Evolutionary conservation across 1,140 invertebrate species (phyloP).

Genomic region (Temnothorax longispinosus): DNA sequence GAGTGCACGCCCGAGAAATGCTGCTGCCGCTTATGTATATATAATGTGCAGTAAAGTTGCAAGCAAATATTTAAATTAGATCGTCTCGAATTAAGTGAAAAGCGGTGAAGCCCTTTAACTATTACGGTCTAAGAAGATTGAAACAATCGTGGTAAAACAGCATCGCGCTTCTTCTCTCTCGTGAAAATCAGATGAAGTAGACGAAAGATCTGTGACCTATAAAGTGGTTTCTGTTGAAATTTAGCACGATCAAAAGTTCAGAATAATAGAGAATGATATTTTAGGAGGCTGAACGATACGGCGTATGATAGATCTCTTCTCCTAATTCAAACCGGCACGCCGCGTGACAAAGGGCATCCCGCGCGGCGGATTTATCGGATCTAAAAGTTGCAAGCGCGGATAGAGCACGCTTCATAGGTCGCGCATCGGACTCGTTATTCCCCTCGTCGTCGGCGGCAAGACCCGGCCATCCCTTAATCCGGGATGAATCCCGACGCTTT

Average conservation of each 20-base stretch:
- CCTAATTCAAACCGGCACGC: background rate
- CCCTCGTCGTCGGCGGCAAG: constrained; percentile 61
- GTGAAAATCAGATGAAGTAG: background rate
- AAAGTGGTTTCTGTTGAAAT: background rate
- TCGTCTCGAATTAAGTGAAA: constrained; percentile 16
- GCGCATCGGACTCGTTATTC: constrained; percentile 65
- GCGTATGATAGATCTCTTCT: background rate
- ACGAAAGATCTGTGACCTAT: background rate
- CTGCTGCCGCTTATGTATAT: background rate
- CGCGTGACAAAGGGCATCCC: constrained; percentile 31
- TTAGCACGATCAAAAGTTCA: background rate
- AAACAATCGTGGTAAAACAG: background rate
- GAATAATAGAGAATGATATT: constrained; percentile 10
- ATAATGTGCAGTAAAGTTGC: background rate
- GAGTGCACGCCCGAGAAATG: constrained; percentile 11
- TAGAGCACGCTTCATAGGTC: constrained; percentile 62
- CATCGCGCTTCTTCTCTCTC: background rate
- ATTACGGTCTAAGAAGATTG: constrained; percentile 12
- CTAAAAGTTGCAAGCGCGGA: constrained; percentile 69
- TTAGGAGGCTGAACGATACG: background rate
- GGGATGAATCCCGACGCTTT: constrained; percentile 64
- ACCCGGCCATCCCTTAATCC: constrained; percentile 72
- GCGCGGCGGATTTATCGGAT: constrained; percentile 66
- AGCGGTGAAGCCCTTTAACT: constrained; percentile 1
- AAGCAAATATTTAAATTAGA: constrained; percentile 18